Evolutionary conservation across 1,140 invertebrate genomes (phyloP).

Genomic region (Drosophila triauraria): DNA sequence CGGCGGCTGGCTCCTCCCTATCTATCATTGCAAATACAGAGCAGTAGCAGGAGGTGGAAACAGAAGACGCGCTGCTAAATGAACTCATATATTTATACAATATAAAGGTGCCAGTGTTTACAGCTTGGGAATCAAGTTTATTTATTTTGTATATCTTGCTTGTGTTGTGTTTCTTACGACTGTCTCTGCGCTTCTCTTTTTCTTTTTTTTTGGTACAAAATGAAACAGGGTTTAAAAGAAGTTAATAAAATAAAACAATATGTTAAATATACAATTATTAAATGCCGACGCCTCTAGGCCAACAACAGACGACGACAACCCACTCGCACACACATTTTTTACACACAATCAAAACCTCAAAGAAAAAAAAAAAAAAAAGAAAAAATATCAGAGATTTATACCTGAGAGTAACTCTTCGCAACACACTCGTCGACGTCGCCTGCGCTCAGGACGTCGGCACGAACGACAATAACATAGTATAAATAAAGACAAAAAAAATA

Average conservation of each 20-base stretch:
- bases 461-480: conserved; percentile 57
- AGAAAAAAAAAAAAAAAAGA: conserved; percentile 14
- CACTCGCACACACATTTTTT: conserved; percentile 36
- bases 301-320: conserved; percentile 8
- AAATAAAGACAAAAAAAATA: conserved; percentile 54
- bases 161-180: conserved; percentile 1
- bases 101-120: conserved; percentile 35
- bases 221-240: conserved; percentile 36
- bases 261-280: conserved; percentile 20
- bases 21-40: conserved; percentile 33
- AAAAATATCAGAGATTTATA: conserved; percentile 60
- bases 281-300: conserved; percentile 37
- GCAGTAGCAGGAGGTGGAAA: conserved; percentile 14
- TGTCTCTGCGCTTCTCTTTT: background rate
- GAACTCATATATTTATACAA: conserved; percentile 24
- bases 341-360: conserved; percentile 21
- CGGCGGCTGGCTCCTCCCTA: conserved; percentile 12
- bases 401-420: conserved; percentile 67
- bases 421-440: conserved; percentile 15
- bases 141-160: conserved; percentile 47
- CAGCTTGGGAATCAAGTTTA: conserved; percentile 61
- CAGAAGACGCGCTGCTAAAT: conserved; percentile 20
- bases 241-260: conserved; percentile 47
- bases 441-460: conserved; percentile 20
- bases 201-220: conserved; percentile 42